A percentile compares a stretch with the other conserved stretches of the same genome.
phyloP scores from a whole-genome alignment of 1,140 invertebrate species.

The Aphelenchoides avenae region DNA sequence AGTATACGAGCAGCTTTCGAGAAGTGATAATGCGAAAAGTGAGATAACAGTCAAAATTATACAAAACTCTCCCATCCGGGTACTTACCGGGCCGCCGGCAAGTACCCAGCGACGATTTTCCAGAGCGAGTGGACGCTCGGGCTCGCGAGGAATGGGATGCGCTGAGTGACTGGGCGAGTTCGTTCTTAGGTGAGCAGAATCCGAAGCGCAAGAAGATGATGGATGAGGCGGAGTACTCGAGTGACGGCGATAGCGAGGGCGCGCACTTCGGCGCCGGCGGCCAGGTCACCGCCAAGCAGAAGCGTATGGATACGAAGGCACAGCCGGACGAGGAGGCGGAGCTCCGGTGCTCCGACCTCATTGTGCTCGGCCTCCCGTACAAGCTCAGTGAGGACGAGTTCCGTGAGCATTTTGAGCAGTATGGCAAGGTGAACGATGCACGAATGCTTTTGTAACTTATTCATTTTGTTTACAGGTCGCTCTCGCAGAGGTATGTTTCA shows the following conservation, averaged over 20 bases:
- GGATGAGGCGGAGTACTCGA: conserved; percentile 39
- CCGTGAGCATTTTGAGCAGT: conserved; percentile 63
- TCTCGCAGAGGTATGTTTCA: conserved; percentile 62
- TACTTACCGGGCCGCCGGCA: neutral
- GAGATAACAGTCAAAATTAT: neutral
- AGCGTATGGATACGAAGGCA: conserved; percentile 4
- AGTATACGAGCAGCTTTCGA: conserved; percentile 16
- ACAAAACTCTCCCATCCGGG: neutral
- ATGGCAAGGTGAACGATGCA: conserved; percentile 64
- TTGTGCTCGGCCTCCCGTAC: conserved; percentile 60
- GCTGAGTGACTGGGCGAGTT: conserved; percentile 5
- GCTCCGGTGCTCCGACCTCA: conserved; percentile 44
- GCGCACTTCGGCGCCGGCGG: no score
- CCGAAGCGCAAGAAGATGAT: conserved; percentile 46
- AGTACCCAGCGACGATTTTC: neutral
- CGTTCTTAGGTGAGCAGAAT: conserved; percentile 38
- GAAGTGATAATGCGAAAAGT: conserved; percentile 23
- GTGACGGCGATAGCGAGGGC: conserved; percentile 27
- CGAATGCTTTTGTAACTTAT: no score
- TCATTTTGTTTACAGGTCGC: no score
- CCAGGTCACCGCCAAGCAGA: conserved; percentile 7
- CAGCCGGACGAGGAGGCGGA: conserved; percentile 9
- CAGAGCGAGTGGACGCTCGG: conserved; percentile 1
- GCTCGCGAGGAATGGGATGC: neutral
- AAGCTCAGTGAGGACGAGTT: conserved; percentile 63